Conservation (phyloP, 2,888 invertebrate genomes). For the Saturnia pavonia region DNA sequence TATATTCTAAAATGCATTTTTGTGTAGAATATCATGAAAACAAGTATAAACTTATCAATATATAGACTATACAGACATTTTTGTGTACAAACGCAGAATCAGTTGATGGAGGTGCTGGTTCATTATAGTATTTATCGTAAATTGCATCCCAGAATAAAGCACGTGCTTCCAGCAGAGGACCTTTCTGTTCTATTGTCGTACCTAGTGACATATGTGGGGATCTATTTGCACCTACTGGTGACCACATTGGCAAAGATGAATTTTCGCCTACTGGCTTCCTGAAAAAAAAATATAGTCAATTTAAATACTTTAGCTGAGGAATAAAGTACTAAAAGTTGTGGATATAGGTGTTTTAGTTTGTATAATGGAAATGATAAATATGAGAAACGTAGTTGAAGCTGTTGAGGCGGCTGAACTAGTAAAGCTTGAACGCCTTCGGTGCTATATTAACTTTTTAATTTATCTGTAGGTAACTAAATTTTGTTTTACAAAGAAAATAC, state of each 20-base stretch:
- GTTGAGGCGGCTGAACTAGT: no score
- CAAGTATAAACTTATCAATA: conserved; percentile 3
- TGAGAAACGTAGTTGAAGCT: no score
- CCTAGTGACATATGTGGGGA: conserved; percentile 36
- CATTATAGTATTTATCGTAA: conserved; percentile 33
- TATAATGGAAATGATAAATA: background rate
- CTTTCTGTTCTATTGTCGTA: conserved; percentile 28
- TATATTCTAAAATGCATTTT: no score
- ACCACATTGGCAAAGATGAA: conserved; percentile 33
- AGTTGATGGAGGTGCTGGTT: conserved; percentile 31
- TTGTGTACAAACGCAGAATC: conserved; percentile 7
- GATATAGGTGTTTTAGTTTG: background rate
- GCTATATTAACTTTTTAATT: no score
- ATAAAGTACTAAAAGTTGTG: background rate
- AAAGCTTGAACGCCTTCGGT: no score
- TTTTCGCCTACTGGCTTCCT: conserved; percentile 33
- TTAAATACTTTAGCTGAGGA: background rate
- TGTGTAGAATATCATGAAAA: background rate
- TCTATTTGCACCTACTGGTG: conserved; percentile 25
- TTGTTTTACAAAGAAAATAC: background rate
- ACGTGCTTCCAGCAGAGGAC: conserved; percentile 28
- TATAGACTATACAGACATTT: background rate
- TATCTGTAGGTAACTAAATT: background rate
- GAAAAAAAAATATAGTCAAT: conserved; percentile 19
- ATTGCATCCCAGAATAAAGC: conserved; percentile 39